These are phyloP conservation scores for Penaeus japonicus DNA, from an alignment of 1,140 invertebrate genomes.

Conservation along the genomic window DNA sequence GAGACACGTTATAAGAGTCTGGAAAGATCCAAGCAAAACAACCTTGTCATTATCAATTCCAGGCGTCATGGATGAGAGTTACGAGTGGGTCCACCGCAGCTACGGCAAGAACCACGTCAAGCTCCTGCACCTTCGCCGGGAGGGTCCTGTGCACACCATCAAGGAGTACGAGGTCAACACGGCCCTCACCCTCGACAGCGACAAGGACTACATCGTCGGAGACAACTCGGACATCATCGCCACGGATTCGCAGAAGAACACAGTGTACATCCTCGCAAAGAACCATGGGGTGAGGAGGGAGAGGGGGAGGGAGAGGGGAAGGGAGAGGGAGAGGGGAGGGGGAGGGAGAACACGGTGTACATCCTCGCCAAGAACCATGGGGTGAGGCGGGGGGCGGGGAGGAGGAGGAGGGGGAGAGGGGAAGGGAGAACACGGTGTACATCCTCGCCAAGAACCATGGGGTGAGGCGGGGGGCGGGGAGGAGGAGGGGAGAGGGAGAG, in stretches of 20 bases:
- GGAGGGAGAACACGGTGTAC: too few relatives aligned
- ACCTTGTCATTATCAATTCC: too few relatives aligned
- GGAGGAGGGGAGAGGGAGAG: too few relatives aligned
- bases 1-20: too few relatives aligned
- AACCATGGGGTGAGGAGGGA: conserved; percentile 71
- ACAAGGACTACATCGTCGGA: conserved; percentile 71
- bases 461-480: too few relatives aligned
- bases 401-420: too few relatives aligned
- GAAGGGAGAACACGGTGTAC: not conserved
- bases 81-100: conserved; percentile 68
- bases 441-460: conserved; percentile 9
- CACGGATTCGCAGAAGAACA: conserved; percentile 84
- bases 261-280: conserved; percentile 80
- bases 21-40: too few relatives aligned
- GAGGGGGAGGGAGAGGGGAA: conserved; percentile 1
- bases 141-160: conserved; percentile 70
- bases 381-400: too few relatives aligned
- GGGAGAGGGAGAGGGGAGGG: not conserved
- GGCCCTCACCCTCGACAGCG: conserved; percentile 73
- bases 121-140: conserved; percentile 73
- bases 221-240: conserved; percentile 67
- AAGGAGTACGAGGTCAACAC: conserved; percentile 78
- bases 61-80: conserved; percentile 13
- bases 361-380: too few relatives aligned
- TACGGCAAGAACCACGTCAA: conserved; percentile 81